Base-by-base conservation (phyloP, 2,113 vertebrate species). In the Corythornis cristatus region DNA sequence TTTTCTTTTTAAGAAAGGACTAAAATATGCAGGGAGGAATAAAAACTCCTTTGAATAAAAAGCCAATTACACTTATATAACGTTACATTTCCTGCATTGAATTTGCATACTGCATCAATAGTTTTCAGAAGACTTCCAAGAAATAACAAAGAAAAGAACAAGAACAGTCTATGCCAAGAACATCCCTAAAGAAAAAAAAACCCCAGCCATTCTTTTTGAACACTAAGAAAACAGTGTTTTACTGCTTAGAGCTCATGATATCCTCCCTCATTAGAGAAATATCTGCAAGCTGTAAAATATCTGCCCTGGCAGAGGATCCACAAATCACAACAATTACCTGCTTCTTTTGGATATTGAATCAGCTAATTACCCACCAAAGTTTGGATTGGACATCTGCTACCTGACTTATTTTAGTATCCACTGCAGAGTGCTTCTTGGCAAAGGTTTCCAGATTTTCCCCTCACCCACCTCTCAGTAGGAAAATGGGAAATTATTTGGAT, bases 341-440 rank as follows among this genome's bases (percentile, higher is more conserved):
- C 91, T 97, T 97, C 97, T 97, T 96, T 86, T 97, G 96, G 97
- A 97, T 95, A 96, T 48, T 90, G 88, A 79, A 88, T 95, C 86
- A 93, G 80, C 93, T 98, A 97, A 97, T 96, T 97, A 96, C 93
- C 92, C 95, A 96, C 72, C 57, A 33, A 96, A 97, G 93, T 96
- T 97, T 96, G 97, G 94, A 94, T 83, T 96, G 96, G 96, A 96
- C 97, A 98, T 97, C 97, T 98, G 97, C 95, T 97, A 96, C 96
- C 93, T 97, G 95, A 93, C 96, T 97, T 96, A 88, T 46, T 95
- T 96, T 83, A 95, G 75, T 91, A 95, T 88, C 96, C 91, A 94
- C 92, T 86, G 93, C 73, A 92, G 96, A 93, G 79, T 66, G 53
- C 71, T 95, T 86, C 82, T 97, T 97, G 98, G 97, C 97, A 98